Conservation (phyloP, 2,888 invertebrate genomes). For the Agrochola macilenta region DNA sequence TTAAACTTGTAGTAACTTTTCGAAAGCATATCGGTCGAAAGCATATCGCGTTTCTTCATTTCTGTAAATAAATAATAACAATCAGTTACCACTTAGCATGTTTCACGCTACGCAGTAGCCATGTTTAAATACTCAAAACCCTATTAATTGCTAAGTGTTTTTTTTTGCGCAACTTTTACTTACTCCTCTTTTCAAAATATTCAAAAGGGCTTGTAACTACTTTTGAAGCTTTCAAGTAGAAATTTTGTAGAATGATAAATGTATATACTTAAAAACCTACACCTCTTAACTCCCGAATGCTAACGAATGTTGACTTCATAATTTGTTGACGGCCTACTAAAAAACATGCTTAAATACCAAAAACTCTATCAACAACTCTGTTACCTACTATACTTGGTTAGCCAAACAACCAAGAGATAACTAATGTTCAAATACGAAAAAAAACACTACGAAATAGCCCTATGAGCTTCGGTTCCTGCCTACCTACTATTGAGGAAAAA, state of each 20-base stretch:
- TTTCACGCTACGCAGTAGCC: not conserved
- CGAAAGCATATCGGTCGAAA: constrained; percentile 4
- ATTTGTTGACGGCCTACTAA: constrained; percentile 10
- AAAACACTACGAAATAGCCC: constrained; percentile 51
- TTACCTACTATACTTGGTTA: constrained; percentile 46
- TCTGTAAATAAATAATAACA: constrained; percentile 4
- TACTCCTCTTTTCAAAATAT: not conserved
- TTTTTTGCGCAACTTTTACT: not conserved
- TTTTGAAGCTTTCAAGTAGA: too few species aligned
- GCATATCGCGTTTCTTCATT: not conserved
- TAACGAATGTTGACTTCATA: not conserved
- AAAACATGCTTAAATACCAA: constrained; percentile 25
- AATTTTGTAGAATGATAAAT: too few species aligned
- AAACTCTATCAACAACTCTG: constrained; percentile 19
- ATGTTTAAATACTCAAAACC: not conserved
- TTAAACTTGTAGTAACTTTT: constrained; percentile 26
- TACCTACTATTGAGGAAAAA: constrained; percentile 71
- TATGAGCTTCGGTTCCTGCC: constrained; percentile 48
- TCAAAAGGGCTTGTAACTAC: not conserved
- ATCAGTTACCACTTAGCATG: not conserved
- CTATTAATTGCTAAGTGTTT: not conserved
- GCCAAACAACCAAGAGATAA: constrained; percentile 58
- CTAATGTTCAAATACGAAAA: constrained; percentile 52
- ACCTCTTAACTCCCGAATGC: not conserved
- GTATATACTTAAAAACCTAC: too few species aligned